These are phyloP conservation scores for Triops cancriformis DNA, from an alignment of 1,140 invertebrate genomes.

Conservation along the genomic window DNA sequence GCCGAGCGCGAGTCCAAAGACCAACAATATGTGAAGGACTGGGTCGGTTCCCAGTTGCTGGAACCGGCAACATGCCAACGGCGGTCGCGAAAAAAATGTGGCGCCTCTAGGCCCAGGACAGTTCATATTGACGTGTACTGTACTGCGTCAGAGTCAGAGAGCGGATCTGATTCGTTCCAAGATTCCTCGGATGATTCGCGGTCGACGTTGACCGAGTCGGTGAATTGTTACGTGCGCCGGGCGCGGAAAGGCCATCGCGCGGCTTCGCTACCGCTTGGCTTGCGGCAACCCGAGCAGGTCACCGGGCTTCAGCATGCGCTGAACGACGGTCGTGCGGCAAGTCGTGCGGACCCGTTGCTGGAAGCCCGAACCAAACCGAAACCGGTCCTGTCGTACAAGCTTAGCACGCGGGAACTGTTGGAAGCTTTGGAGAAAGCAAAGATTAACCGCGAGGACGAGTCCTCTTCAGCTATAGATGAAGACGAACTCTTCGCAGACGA, in stretches of 20 bases:
- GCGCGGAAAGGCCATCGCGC: not conserved
- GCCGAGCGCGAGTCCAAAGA: not conserved
- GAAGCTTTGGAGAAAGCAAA: constrained; percentile 14
- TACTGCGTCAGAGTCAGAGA: constrained; percentile 56
- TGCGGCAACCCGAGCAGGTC: not conserved
- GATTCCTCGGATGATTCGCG: constrained; percentile 20
- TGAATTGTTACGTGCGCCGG: not conserved
- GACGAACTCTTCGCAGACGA: constrained; percentile 19
- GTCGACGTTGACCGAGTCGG: not conserved
- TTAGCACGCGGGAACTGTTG: constrained; percentile 15
- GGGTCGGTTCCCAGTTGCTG: constrained; percentile 1
- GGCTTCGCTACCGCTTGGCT: not conserved
- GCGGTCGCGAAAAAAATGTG: constrained; percentile 15
- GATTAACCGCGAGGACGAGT: not conserved
- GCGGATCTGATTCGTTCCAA: not conserved
- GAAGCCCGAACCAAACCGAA: not conserved
- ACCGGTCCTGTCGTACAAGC: constrained; percentile 15
- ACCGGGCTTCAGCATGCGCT: not conserved
- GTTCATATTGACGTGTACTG: constrained; percentile 71
- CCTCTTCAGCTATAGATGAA: not conserved
- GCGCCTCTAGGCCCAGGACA: constrained; percentile 48
- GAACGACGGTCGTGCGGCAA: not conserved
- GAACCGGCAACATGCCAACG: constrained; percentile 18
- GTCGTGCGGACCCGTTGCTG: not conserved
- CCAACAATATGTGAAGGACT: not conserved